Base-by-base conservation (phyloP, 2,888 invertebrate genomes). In the Trichopria drosophilae region DNA sequence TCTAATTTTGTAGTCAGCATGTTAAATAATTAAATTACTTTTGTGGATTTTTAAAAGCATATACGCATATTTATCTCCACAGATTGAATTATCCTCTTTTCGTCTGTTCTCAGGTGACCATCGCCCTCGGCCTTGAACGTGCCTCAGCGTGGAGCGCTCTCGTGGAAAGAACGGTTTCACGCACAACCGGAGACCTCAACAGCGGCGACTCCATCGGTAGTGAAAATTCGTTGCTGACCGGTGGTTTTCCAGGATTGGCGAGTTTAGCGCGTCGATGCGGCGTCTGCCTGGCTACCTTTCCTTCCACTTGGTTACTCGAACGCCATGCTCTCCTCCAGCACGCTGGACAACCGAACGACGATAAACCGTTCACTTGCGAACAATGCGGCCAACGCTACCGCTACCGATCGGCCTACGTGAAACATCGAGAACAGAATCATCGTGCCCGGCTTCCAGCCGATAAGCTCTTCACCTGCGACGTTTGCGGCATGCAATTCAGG, bases 311-410 rank as follows among this genome's bases (percentile, higher is more conserved):
- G 90, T 80, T 91, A 24, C 78, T 92, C 42, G 91, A 92, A 72
- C 88, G 90, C 61, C 91, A 92, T 74, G 88, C 90, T 0, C 85
- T 90, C 0, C 77, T 93, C 15, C 91, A 92, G 69, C 92, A 92
- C 75, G 86, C 90, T 50, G 76, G 82, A 2, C 77, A 80, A 67
- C 77, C 80, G 20, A 81, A 80, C 69, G 87, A 90, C 69, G 92
- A 92, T 73, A 93, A 92, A 68, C 91, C 92, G 10, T 92, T 91
- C 77, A 90, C 91, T 31, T 93, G 92, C 77, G 92, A 92, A 68
- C 92, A 92, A 72, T 93, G 92, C 74, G 92, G 92, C 4, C 92
- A 93, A 69, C 89, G 90, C 67, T 93, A 93, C 78, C 84, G 88
- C 61, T 93, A 92, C 75, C 82, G 91, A 52, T 92, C 91, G 29